Percentiles rank a stretch among this genome's conserved stretches.
phyloP scores from a whole-genome alignment of 2,797 vertebrate genomes.

The Anguilla anguilla region DNA sequence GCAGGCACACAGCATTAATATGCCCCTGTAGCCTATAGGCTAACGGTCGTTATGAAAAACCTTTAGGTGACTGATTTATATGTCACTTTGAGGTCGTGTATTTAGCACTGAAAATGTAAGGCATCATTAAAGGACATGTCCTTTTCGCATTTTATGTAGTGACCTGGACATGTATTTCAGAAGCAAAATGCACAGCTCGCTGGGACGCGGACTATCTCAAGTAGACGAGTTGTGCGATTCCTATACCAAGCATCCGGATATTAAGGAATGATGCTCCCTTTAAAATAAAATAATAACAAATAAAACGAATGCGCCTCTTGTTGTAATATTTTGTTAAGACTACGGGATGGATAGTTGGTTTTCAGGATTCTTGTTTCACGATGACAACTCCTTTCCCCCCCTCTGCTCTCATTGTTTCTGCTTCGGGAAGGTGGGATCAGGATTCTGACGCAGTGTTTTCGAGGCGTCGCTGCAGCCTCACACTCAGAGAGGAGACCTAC shows the following conservation, averaged over 20 bases:
- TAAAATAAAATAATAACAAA: neutral
- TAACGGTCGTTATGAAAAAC: neutral
- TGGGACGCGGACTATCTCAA: neutral
- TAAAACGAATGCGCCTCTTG: neutral
- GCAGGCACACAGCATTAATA: neutral
- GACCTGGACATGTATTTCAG: neutral
- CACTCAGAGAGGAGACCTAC: conserved; percentile 39
- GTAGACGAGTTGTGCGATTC: neutral
- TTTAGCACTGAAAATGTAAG: neutral
- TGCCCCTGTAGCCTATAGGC: neutral
- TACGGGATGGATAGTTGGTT: neutral
- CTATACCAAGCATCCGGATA: neutral
- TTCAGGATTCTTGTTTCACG: neutral
- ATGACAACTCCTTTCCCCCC: neutral
- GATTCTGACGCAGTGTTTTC: conserved; percentile 64
- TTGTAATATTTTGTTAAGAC: neutral
- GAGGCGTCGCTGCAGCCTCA: conserved; percentile 52
- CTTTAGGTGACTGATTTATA: neutral
- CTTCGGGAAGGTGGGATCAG: conserved; percentile 51
- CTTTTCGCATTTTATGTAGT: neutral
- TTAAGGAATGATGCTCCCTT: neutral
- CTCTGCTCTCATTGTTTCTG: conserved; percentile 6
- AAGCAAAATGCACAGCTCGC: neutral
- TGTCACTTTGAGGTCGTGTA: neutral
- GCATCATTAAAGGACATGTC: neutral